Percentiles rank a stretch among this genome's conserved stretches.
Conservation (phyloP, 2,797 vertebrate genomes). For the Darevskia mixta region DNA sequence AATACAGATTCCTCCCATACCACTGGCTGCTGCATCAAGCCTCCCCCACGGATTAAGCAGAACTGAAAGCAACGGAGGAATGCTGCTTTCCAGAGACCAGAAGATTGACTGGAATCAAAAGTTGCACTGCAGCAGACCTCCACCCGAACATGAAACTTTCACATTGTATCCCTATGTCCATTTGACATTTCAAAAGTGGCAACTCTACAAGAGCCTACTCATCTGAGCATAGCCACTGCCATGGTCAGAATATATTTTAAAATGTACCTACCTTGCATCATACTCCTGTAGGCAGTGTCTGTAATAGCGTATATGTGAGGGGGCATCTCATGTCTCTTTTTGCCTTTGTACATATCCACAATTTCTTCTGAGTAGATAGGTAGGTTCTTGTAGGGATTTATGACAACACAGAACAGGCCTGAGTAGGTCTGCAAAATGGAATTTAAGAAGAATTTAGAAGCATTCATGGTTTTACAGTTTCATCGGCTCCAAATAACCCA, state of each 20-base stretch:
- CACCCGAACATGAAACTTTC: background rate
- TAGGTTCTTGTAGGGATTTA: constrained; percentile 98
- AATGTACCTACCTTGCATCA: constrained; percentile 94
- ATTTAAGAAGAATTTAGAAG: constrained; percentile 26
- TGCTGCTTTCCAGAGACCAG: constrained; percentile 26
- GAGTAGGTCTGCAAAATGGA: constrained; percentile 90
- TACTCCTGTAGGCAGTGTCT: constrained; percentile 96
- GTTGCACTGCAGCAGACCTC: background rate
- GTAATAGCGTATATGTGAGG: constrained; percentile 99
- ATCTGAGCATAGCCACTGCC: background rate
- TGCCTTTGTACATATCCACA: constrained; percentile 99
- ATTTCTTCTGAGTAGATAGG: constrained; percentile 99
- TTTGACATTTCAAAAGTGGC: background rate
- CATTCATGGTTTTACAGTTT: constrained; percentile 7
- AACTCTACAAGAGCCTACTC: background rate
- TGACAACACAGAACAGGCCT: constrained; percentile 97
- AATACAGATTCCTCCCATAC: constrained; percentile 74
- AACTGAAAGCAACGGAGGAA: constrained; percentile 55
- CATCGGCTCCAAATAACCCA: background rate
- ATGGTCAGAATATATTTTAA: background rate
- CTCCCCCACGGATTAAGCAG: constrained; percentile 63
- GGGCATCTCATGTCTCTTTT: constrained; percentile 98
- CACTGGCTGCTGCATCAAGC: constrained; percentile 61
- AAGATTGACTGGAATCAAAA: background rate
- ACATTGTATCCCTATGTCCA: too few species aligned